Evolutionary conservation across 2,888 invertebrate genomes (phyloP).

Genomic region (Macaria notata): DNA sequence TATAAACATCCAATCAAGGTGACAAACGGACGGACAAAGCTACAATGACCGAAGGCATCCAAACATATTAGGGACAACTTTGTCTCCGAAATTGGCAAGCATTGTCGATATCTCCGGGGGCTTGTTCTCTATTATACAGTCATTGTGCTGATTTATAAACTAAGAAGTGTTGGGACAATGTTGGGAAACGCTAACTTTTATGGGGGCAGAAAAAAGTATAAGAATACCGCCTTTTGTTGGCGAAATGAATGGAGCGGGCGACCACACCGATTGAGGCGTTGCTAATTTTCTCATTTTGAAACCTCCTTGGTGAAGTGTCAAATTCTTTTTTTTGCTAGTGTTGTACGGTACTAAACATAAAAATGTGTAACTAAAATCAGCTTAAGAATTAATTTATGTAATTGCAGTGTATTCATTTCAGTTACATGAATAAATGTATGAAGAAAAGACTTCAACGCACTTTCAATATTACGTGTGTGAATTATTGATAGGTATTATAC

Average conservation of each 20-base stretch:
- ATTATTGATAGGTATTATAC: no score
- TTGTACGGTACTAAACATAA: no score
- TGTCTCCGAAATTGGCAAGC: slow-evolving; percentile 71
- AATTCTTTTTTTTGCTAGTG: slow-evolving; percentile 1
- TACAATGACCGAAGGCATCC: slow-evolving; percentile 70
- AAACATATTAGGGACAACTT: slow-evolving; percentile 75
- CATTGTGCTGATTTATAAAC: slow-evolving; percentile 46
- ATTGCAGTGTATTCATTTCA: no score
- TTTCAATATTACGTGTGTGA: no score
- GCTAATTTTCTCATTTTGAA: slow-evolving; percentile 68
- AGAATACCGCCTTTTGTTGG: slow-evolving; percentile 48
- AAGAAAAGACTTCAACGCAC: no score
- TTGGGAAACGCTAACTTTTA: slow-evolving; percentile 48
- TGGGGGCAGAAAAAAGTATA: slow-evolving; percentile 39
- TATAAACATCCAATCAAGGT: slow-evolving; percentile 62
- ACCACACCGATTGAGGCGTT: slow-evolving; percentile 76
- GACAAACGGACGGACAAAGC: slow-evolving; percentile 50
- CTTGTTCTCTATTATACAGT: slow-evolving; percentile 35
- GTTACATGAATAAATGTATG: no score
- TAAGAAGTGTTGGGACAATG: slow-evolving; percentile 54
- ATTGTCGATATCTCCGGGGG: slow-evolving; percentile 69
- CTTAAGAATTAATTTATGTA: no score
- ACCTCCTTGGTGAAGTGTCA: slow-evolving; percentile 15
- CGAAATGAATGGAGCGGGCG: slow-evolving; percentile 56
- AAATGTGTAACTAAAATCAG: no score